These are phyloP conservation scores for Pterobdella sp. DNA, from an alignment of 2,888 invertebrate genomes.

Conservation along the genomic window DNA sequence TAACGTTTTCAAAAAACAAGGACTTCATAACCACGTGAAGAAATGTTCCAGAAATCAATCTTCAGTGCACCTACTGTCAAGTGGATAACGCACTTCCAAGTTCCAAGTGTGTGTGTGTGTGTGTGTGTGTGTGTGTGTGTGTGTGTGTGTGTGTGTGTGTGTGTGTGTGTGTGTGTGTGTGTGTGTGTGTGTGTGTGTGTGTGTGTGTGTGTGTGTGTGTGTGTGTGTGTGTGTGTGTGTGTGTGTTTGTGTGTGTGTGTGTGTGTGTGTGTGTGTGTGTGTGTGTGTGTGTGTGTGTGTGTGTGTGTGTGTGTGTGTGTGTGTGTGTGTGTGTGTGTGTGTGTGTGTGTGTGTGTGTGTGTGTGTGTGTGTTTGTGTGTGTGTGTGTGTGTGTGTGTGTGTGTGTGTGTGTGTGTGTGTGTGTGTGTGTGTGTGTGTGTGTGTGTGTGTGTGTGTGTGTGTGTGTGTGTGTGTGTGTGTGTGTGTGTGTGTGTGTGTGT, in stretches of 20 bases:
- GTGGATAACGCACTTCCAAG: no score
- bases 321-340: background rate
- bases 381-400: no score
- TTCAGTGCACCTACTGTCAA: no score
- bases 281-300: background rate
- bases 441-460: constrained; percentile 18
- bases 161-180: background rate
- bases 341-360: constrained; percentile 15
- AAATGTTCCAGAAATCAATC: no score
- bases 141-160: no score
- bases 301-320: background rate
- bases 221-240: no score
- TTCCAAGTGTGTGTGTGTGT: no score
- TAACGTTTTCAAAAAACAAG: no score
- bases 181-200: background rate
- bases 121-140: no score
- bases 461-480: constrained; percentile 19
- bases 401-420: constrained; percentile 30
- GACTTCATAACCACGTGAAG: no score
- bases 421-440: constrained; percentile 29
- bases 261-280: background rate
- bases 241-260: no score
- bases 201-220: background rate
- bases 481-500: constrained; percentile 27
- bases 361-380: no score